Evolutionary conservation across 2,888 invertebrate genomes (phyloP).

Genomic region (Ecdyonurus torrentis): DNA sequence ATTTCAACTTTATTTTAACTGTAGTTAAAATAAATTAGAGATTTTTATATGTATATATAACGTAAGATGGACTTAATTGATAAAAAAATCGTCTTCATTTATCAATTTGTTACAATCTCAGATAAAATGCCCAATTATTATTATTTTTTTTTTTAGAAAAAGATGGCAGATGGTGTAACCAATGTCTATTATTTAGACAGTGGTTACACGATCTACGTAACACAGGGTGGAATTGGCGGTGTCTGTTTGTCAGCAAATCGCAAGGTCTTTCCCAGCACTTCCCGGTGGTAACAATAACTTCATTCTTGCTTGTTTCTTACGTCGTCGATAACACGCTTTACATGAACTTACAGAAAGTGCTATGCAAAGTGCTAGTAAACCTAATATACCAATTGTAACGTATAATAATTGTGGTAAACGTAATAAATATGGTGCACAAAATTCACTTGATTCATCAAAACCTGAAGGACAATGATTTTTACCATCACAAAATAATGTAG

Average conservation of each 20-base stretch:
- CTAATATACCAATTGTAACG: too few relatives aligned
- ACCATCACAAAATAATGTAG: conserved; percentile 68
- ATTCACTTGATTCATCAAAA: conserved; percentile 58
- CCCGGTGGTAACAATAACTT: background rate
- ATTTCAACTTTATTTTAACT: too few relatives aligned
- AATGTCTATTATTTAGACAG: conserved; percentile 72
- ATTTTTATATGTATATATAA: too few relatives aligned
- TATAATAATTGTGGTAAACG: conserved; percentile 54
- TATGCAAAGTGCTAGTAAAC: conserved; percentile 26
- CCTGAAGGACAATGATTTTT: conserved; percentile 61
- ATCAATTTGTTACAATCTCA: too few relatives aligned
- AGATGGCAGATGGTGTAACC: background rate
- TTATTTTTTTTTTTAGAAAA: background rate
- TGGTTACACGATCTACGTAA: conserved; percentile 73
- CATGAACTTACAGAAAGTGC: background rate
- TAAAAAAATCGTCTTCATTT: too few relatives aligned
- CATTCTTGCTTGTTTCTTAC: background rate
- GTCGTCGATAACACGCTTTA: conserved; percentile 1
- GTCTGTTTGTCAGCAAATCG: conserved; percentile 14
- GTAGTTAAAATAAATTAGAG: too few relatives aligned
- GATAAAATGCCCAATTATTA: too few relatives aligned
- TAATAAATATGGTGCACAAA: conserved; percentile 54
- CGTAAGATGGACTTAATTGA: background rate
- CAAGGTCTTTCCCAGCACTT: conserved; percentile 14
- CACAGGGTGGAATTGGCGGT: conserved; percentile 17